Evolutionary conservation across 2,797 vertebrate species (phyloP), one percentile per base, ranked within the genome.

Genomic region (Crossoptilon crossoptilon): DNA sequence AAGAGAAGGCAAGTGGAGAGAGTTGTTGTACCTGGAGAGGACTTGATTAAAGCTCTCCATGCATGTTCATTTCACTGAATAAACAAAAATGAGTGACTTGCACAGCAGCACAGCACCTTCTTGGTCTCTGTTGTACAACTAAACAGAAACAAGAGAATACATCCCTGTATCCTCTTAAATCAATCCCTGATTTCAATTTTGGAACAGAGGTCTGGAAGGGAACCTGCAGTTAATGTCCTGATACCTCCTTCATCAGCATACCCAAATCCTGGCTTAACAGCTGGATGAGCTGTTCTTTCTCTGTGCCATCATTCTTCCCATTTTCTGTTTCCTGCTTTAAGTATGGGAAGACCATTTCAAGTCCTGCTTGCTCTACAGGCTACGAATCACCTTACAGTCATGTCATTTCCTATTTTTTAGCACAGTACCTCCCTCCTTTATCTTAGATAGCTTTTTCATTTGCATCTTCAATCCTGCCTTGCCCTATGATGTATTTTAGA

Each of bases 1-100:
- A 79, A 78, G 78, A 94, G 91, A 78, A 88, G 69, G 51, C 63
- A 88, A 94, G 82, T 90, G 90, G 70, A 94, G 91, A 93, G 91
- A 88, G 73, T 91, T 82, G 84, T 95, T 96, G 87, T 84, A 86
- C 53, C 31, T 71, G 44, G 64, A 93, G 82, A 92, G 91, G 92
- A 68, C 71, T 92, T 95, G 94, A 92, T 93, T 94, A 75, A 93
- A 94, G 69, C 92, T 96, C 74, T 93, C n/a, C 39, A 24, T 82
- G 35, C 63, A 46, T 90, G 88, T 95, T 96, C 93, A 75, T 31
- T 92, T 95, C 90, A 82, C 67, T 79, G 81, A 91, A 68, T 59
- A 78, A 95, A 95, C 19, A 27, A 70, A 95, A 83, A 72, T 0
- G 44, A 76, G 51, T 53, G 60, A 84, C 39, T 35, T 59, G 24